These are phyloP conservation scores for Parapsyche elsis DNA, from an alignment of 1,140 invertebrate genomes.

Conservation along the genomic window DNA sequence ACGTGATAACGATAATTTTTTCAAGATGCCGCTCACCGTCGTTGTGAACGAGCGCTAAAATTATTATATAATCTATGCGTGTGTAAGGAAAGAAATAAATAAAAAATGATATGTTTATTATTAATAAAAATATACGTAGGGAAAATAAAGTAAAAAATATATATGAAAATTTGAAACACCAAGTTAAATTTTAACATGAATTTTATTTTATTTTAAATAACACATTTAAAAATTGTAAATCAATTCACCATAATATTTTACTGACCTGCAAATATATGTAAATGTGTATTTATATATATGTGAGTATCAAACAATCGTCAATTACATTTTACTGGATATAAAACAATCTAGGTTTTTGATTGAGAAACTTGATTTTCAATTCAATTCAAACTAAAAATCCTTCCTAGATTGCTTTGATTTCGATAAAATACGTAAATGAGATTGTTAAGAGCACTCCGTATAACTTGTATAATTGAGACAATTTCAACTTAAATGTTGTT, in stretches of 20 bases:
- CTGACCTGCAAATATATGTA: not conserved
- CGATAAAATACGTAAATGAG: not conserved
- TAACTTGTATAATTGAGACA: no score
- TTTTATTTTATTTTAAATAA: constrained; percentile 1
- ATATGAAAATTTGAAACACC: constrained; percentile 49
- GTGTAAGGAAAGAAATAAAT: not conserved
- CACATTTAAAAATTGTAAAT: not conserved
- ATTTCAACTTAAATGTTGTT: constrained; percentile 31
- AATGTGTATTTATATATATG: not conserved
- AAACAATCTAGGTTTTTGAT: not conserved
- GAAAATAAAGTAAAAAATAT: constrained; percentile 21
- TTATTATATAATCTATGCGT: constrained; percentile 18
- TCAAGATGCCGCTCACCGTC: not conserved
- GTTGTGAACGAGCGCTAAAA: not conserved
- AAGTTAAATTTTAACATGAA: constrained; percentile 30
- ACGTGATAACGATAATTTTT: not conserved
- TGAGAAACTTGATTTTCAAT: not conserved
- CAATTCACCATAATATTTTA: not conserved
- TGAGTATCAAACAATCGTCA: constrained; percentile 15
- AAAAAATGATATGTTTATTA: not conserved
- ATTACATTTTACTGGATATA: not conserved
- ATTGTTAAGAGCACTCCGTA: no score
- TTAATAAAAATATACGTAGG: constrained; percentile 8
- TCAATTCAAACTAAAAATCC: no score
- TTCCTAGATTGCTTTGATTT: no score